These are phyloP conservation scores for Bufo bufo DNA, from an alignment of 2,113 vertebrate genomes.

Conservation along the genomic window DNA sequence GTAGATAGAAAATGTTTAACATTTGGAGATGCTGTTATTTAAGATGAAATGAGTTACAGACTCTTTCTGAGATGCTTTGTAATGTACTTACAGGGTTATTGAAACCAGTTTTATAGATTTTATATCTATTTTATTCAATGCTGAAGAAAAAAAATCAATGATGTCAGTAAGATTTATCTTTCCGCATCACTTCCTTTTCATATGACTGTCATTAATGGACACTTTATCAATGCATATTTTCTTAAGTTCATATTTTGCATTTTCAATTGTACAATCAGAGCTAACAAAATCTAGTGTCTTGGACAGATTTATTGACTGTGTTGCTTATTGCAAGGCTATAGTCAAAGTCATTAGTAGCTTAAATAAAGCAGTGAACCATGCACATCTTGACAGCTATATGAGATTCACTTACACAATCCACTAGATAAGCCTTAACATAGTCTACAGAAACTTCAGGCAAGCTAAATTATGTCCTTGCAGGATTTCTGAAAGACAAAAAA, in stretches of 20 bases:
- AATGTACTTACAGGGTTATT: constrained; percentile 37
- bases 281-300: constrained; percentile 15
- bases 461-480: constrained; percentile 39
- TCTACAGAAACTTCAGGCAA: constrained; percentile 24
- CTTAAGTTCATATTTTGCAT: constrained; percentile 51
- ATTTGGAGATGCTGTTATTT: neutral
- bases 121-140: constrained; percentile 34
- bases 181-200: constrained; percentile 11
- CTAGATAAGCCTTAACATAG: constrained; percentile 26
- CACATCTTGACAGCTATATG: constrained; percentile 45
- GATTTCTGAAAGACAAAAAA: constrained; percentile 40
- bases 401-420: constrained; percentile 36
- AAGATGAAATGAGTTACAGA: neutral
- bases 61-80: neutral
- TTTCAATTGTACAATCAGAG: constrained; percentile 39
- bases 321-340: constrained; percentile 19
- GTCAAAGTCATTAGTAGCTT: constrained; percentile 46
- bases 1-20: neutral
- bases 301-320: constrained; percentile 49
- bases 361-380: constrained; percentile 38
- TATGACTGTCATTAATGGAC: constrained; percentile 36
- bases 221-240: constrained; percentile 54
- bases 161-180: constrained; percentile 18
- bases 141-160: constrained; percentile 53
- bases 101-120: constrained; percentile 51